phyloP scores from a whole-genome alignment of 2,113 vertebrate species.

The Notechis scutatus region DNA sequence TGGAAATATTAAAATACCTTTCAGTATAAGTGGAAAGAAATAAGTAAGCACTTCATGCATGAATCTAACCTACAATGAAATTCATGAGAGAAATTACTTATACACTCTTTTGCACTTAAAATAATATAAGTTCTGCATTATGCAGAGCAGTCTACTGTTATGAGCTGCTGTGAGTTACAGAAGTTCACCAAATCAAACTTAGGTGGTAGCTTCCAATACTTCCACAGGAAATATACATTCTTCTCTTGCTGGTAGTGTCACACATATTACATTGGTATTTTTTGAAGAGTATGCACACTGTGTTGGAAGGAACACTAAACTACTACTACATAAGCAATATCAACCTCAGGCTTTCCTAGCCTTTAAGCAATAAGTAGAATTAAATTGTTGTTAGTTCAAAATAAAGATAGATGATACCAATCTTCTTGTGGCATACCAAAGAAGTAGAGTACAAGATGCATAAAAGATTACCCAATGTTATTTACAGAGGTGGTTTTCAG shows the following conservation, averaged over 20 bases:
- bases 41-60: not conserved
- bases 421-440: not conserved
- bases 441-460: not conserved
- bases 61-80: not conserved
- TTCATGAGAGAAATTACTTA: not conserved
- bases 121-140: not conserved
- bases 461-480: not conserved
- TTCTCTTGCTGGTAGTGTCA: not conserved
- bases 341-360: not conserved
- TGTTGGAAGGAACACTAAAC: not conserved
- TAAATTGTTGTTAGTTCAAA: not conserved
- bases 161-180: not conserved
- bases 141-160: not conserved
- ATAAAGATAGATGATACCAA: not conserved
- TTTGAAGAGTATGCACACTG: not conserved
- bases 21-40: not conserved
- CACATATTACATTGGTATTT: not conserved
- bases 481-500: too few species aligned
- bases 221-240: not conserved
- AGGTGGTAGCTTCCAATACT: not conserved
- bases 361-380: not conserved
- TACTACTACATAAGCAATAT: not conserved
- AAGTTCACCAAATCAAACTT: too few species aligned
- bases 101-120: not conserved
- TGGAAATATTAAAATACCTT: not conserved